Evolutionary conservation across 2,113 vertebrate genomes (phyloP).

Genomic region (Prionailurus viverrinus): DNA sequence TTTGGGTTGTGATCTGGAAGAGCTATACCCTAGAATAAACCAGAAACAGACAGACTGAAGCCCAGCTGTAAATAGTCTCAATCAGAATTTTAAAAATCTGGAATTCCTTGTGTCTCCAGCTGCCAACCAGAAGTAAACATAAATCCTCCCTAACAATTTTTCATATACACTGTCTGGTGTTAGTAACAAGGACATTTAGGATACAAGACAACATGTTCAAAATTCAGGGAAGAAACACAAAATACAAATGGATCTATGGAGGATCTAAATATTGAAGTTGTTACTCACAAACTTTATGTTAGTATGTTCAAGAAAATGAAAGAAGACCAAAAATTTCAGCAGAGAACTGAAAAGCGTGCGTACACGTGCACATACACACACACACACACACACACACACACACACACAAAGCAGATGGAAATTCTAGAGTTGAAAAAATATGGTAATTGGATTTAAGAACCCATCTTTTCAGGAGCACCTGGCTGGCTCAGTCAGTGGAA

Average conservation of each 20-base stretch:
- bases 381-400: background rate
- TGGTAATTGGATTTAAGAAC: background rate
- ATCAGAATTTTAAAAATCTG: background rate
- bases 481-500: background rate
- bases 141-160: background rate
- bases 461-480: background rate
- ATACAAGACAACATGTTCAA: background rate
- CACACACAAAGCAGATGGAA: background rate
- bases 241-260: background rate
- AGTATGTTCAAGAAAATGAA: background rate
- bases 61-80: background rate
- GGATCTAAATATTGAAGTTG: background rate
- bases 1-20: background rate
- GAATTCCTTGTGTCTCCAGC: background rate
- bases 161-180: background rate
- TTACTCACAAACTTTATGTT: background rate
- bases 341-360: background rate
- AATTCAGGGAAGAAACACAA: background rate
- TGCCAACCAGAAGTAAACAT: background rate
- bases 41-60: background rate
- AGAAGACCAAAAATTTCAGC: background rate
- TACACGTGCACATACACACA: accelerated
- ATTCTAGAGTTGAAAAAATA: background rate
- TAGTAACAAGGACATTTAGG: background rate
- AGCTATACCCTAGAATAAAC: background rate